Percentiles rank a stretch among this genome's conserved stretches.
phyloP scores from a whole-genome alignment of 2,113 vertebrate genomes.

The Labrus mixtus region DNA sequence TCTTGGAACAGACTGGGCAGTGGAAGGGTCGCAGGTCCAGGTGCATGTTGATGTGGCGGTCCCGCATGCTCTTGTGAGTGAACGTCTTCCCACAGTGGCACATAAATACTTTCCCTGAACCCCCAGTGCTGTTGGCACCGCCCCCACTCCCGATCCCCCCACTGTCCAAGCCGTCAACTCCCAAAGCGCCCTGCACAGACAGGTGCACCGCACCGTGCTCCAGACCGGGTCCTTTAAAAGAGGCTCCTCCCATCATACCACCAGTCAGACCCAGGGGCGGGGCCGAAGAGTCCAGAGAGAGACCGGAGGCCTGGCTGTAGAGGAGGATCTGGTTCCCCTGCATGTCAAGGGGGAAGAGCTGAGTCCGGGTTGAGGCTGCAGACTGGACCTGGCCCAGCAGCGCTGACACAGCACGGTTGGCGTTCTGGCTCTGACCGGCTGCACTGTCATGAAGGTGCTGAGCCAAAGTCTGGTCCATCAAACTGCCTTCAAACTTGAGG shows the following conservation, averaged over 20 bases:
- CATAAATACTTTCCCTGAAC: constrained; percentile 89
- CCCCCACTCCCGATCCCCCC: constrained; percentile 17
- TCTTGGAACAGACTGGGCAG: constrained; percentile 93
- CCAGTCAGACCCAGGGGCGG: constrained; percentile 68
- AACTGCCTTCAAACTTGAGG: constrained; percentile 85
- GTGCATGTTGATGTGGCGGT: constrained; percentile 96
- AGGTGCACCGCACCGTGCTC: constrained; percentile 81
- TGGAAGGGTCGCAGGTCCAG: constrained; percentile 93
- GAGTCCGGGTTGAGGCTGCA: constrained; percentile 77
- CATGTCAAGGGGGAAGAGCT: constrained; percentile 91
- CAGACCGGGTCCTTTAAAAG: constrained; percentile 71
- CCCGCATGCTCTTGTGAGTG: constrained; percentile 94
- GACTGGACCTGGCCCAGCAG: constrained; percentile 81
- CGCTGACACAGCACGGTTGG: constrained; percentile 65
- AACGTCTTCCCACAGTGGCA: constrained; percentile 96
- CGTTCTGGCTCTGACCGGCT: constrained; percentile 57
- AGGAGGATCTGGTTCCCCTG: constrained; percentile 89
- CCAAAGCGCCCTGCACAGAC: constrained; percentile 72
- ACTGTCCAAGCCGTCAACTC: constrained; percentile 60
- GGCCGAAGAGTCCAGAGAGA: constrained; percentile 62
- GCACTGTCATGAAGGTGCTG: constrained; percentile 76
- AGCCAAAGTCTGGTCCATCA: constrained; percentile 81
- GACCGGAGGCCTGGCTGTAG: constrained; percentile 78
- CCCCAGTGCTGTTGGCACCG: constrained; percentile 26
- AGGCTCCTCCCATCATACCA: constrained; percentile 66